A percentile compares a stretch with the other conserved stretches of the same genome.
phyloP scores from a whole-genome alignment of 2,113 vertebrate species.

The Oryzias melastigma region DNA sequence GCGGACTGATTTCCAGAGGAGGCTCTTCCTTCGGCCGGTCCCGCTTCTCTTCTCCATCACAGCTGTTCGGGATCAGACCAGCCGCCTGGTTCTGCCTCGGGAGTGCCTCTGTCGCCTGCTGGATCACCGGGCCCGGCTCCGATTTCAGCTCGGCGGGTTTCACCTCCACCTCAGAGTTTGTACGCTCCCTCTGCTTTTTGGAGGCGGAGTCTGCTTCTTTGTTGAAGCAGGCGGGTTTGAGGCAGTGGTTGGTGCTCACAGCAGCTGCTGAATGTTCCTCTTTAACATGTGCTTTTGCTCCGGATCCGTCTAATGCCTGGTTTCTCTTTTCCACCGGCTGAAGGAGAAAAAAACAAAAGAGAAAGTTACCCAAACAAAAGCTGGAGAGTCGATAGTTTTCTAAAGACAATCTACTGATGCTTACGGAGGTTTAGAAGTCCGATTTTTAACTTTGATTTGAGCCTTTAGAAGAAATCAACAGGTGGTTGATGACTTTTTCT shows the following conservation, averaged over 20 bases:
- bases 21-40: constrained; percentile 83
- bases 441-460: too few relatives aligned
- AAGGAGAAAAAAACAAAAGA: not conserved
- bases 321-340: constrained; percentile 39
- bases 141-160: constrained; percentile 21
- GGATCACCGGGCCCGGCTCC: constrained; percentile 33
- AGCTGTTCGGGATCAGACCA: not conserved
- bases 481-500: too few relatives aligned
- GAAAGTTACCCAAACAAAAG: not conserved
- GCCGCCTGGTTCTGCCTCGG: constrained; percentile 7
- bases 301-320: constrained; percentile 25
- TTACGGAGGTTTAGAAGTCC: too few relatives aligned
- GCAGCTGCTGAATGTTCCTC: constrained; percentile 30
- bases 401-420: too few relatives aligned
- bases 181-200: constrained; percentile 13
- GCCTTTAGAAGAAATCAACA: too few relatives aligned
- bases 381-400: not conserved
- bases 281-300: constrained; percentile 2
- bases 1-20: constrained; percentile 64
- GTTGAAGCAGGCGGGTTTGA: constrained; percentile 13
- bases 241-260: constrained; percentile 10
- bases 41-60: constrained; percentile 76
- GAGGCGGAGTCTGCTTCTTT: not conserved
- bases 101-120: constrained; percentile 15
- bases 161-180: constrained; percentile 31